Conservation (phyloP, 2,888 invertebrate genomes). For the Nymphalis urticae region DNA sequence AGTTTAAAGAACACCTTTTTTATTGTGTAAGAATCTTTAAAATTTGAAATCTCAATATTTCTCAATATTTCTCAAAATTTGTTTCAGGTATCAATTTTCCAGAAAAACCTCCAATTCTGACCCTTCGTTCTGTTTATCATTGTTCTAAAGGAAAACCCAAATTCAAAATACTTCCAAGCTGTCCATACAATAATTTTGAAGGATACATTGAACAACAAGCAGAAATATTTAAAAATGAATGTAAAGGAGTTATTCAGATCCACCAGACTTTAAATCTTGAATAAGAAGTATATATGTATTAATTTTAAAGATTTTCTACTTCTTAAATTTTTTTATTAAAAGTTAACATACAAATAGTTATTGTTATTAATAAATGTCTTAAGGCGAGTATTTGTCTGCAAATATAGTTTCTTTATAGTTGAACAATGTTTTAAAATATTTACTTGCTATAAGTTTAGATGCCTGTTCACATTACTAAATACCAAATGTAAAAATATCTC, state of each 20-base stretch:
- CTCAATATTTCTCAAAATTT: too few species aligned
- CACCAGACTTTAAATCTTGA: slow-evolving; percentile 54
- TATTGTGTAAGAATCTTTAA: background rate
- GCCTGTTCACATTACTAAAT: too few species aligned
- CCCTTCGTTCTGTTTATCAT: slow-evolving; percentile 82
- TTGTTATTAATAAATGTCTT: background rate
- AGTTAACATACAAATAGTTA: background rate
- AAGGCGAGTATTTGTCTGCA: too few species aligned
- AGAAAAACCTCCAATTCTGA: slow-evolving; percentile 76
- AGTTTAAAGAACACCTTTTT: too few species aligned
- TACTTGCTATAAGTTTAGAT: too few species aligned
- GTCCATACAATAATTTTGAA: slow-evolving; percentile 74
- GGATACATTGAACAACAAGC: slow-evolving; percentile 75
- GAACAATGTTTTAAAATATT: too few species aligned
- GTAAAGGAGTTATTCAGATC: slow-evolving; percentile 55
- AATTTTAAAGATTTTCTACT: background rate
- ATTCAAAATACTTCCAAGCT: slow-evolving; percentile 63
- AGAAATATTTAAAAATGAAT: slow-evolving; percentile 74
- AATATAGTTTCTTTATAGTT: too few species aligned
- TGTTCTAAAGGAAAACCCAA: slow-evolving; percentile 70
- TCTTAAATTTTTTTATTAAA: background rate
- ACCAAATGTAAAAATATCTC: too few species aligned
- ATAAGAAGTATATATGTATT: background rate
- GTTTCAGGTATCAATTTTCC: slow-evolving; percentile 78
- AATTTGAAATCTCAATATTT: too few species aligned